A percentile compares a stretch with the other conserved stretches of the same genome.
These are phyloP conservation scores for Tetragnatha montana DNA, from an alignment of 2,888 invertebrate species.

Conservation along the genomic window DNA sequence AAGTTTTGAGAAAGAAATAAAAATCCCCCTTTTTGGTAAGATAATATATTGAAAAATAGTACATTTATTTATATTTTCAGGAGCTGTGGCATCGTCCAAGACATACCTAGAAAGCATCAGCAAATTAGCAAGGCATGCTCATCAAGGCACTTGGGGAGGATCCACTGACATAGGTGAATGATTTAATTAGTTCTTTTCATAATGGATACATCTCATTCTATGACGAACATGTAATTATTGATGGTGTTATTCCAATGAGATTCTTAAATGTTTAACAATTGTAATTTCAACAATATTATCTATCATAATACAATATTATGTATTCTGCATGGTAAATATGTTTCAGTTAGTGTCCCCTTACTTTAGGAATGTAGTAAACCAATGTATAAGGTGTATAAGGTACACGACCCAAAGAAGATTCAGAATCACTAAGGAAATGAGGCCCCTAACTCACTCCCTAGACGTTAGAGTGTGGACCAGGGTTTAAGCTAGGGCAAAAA, in stretches of 20 bases:
- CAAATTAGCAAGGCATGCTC: conserved; percentile 90
- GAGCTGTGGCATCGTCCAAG: conserved; percentile 90
- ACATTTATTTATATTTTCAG: conserved; percentile 77
- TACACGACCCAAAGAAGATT: too few relatives aligned
- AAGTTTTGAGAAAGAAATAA: too few relatives aligned
- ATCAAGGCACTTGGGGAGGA: conserved; percentile 92
- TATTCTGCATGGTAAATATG: neutral
- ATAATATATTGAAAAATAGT: neutral
- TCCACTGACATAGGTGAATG: conserved; percentile 90
- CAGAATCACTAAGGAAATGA: too few relatives aligned
- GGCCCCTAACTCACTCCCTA: too few relatives aligned
- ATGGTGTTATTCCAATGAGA: too few relatives aligned
- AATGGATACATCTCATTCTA: neutral
- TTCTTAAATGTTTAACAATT: too few relatives aligned
- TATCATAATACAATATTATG: neutral
- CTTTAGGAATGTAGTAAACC: too few relatives aligned
- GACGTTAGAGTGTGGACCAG: too few relatives aligned
- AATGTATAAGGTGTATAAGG: too few relatives aligned
- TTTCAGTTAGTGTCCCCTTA: neutral
- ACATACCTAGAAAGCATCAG: conserved; percentile 91
- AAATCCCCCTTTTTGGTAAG: too few relatives aligned
- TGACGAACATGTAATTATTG: neutral
- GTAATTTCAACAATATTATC: too few relatives aligned
- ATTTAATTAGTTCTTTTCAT: neutral
- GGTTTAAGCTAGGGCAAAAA: too few relatives aligned